Percentiles rank a stretch among this genome's conserved stretches.
Evolutionary conservation across 2,113 vertebrate species (phyloP).

Genomic region (Cisticola juncidis): DNA sequence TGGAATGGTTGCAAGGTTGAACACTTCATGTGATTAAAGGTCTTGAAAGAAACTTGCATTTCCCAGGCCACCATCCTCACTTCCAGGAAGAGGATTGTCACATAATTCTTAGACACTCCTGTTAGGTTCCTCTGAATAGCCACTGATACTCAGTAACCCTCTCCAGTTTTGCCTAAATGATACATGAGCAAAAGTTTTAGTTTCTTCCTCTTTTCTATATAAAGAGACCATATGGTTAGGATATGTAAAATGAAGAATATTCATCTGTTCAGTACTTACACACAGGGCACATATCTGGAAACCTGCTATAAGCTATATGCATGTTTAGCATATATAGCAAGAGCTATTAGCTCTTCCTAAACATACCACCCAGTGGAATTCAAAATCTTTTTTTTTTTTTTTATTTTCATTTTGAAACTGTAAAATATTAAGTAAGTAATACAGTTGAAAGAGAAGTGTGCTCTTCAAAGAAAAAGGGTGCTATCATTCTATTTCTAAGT

Average conservation of each 20-base stretch:
- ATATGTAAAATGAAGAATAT: neutral
- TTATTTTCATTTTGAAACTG: conserved; percentile 74
- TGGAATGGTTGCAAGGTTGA: neutral
- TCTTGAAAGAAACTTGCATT: neutral
- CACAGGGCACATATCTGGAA: neutral
- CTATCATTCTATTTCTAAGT: conserved; percentile 73
- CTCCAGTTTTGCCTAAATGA: neutral
- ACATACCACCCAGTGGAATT: neutral
- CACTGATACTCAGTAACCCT: neutral
- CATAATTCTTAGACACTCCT: neutral
- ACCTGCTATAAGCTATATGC: neutral
- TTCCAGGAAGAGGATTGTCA: neutral
- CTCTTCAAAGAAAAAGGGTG: conserved; percentile 71
- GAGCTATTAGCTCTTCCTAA: neutral
- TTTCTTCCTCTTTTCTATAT: neutral
- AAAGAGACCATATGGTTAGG: neutral
- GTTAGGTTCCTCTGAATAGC: neutral
- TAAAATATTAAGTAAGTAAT: conserved; percentile 77
- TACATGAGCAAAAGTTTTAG: neutral
- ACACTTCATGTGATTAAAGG: neutral
- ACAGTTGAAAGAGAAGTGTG: conserved; percentile 53
- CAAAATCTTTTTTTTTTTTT: conserved; percentile 5
- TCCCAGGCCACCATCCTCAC: neutral
- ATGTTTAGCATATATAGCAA: no score
- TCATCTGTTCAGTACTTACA: neutral